Evolutionary conservation across 1,140 invertebrate species (phyloP).

Genomic region (Bactericera cockerelli): DNA sequence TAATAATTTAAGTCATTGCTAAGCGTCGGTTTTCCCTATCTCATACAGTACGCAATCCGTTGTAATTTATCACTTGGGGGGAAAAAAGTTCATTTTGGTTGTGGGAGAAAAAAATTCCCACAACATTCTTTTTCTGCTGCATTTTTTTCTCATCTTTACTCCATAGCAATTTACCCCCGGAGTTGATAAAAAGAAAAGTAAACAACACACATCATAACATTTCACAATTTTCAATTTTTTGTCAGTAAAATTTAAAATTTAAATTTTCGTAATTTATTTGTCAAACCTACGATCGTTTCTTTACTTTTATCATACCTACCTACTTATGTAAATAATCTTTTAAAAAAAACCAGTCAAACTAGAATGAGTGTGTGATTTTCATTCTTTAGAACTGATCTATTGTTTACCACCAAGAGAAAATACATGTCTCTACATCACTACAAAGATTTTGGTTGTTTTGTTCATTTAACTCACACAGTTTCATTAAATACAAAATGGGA

Average conservation of each 20-base stretch:
- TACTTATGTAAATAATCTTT: too few relatives aligned
- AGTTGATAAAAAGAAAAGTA: background rate
- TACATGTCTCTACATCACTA: background rate
- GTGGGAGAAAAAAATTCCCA: too few relatives aligned
- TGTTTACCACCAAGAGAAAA: background rate
- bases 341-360: background rate
- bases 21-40: too few relatives aligned
- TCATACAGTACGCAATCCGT: too few relatives aligned
- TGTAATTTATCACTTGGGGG: too few relatives aligned
- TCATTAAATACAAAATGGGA: background rate
- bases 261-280: background rate
- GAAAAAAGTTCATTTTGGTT: too few relatives aligned
- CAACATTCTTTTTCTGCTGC: too few relatives aligned
- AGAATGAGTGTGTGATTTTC: constrained; percentile 7
- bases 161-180: background rate
- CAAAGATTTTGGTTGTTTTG: background rate
- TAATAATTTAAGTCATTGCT: too few relatives aligned
- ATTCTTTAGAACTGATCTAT: background rate
- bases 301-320: too few relatives aligned
- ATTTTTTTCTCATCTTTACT: too few relatives aligned
- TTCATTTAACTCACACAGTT: background rate
- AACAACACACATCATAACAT: background rate
- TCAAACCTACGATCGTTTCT: too few relatives aligned
- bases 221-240: background rate
- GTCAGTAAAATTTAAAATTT: background rate